Evolutionary conservation across 2,797 vertebrate species (phyloP).

Genomic region (Stomatorhinus walkeri): DNA sequence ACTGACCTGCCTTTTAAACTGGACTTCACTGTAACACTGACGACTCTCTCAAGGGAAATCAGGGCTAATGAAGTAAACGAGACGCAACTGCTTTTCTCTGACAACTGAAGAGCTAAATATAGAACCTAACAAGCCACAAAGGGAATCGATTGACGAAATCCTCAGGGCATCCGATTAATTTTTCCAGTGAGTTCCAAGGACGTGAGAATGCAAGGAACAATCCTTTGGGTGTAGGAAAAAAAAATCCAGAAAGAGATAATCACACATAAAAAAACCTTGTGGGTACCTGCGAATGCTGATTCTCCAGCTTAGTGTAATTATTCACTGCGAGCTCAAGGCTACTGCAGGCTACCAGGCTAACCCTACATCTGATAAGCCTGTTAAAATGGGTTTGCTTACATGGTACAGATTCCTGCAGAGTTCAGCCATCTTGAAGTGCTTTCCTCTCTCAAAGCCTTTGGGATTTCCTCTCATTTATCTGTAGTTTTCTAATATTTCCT

Average conservation of each 20-base stretch:
- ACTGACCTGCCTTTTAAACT: neutral
- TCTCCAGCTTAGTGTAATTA: neutral
- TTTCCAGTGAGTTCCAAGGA: neutral
- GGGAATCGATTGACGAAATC: neutral
- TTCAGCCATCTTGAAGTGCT: neutral
- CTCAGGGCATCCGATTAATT: neutral
- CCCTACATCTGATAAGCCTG: neutral
- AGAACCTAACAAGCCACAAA: neutral
- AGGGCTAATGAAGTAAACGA: neutral
- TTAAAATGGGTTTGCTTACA: neutral
- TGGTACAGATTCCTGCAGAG: neutral
- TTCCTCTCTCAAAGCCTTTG: neutral
- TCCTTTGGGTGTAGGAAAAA: neutral
- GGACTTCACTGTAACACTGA: neutral
- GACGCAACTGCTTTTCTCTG: neutral
- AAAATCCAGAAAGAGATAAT: neutral
- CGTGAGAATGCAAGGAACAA: neutral
- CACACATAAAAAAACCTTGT: neutral
- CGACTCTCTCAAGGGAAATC: neutral
- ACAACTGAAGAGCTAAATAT: neutral
- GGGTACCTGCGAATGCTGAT: neutral
- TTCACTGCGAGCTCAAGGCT: neutral
- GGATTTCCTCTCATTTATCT: constrained; percentile 1
- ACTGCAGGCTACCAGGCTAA: neutral
- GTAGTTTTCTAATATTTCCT: neutral